These are phyloP conservation scores for Nasonia giraulti DNA, from an alignment of 1,140 invertebrate genomes.

Conservation along the genomic window DNA sequence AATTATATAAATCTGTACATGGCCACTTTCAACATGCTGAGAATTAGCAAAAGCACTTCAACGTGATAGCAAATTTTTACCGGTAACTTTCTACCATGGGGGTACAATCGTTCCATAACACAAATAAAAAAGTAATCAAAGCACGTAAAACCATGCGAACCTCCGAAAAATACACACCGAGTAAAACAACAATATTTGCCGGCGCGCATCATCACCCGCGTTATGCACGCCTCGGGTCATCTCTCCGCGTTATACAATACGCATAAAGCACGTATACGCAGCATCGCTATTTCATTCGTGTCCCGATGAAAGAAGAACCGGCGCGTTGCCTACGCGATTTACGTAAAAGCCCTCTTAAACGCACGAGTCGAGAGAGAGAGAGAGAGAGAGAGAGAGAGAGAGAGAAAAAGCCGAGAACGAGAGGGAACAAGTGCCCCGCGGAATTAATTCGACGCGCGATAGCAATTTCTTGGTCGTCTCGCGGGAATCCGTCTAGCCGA, in stretches of 20 bases:
- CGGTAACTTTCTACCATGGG: no score
- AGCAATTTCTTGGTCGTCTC: slow-evolving; percentile 6
- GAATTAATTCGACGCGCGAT: slow-evolving; percentile 33
- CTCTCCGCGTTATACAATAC: background rate
- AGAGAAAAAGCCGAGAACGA: background rate
- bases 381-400: no score
- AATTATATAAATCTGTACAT: no score
- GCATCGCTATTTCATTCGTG: slow-evolving; percentile 1
- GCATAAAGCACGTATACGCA: background rate
- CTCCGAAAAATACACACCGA: background rate
- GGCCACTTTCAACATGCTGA: no score
- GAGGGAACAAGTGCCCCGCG: background rate
- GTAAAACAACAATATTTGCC: slow-evolving; percentile 20
- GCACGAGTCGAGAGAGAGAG: background rate
- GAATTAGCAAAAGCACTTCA: no score
- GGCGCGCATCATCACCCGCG: background rate
- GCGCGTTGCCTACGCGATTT: slow-evolving; percentile 5
- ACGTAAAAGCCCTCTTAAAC: slow-evolving; percentile 39
- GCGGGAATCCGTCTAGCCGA: slow-evolving; percentile 8
- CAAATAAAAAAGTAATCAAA: no score
- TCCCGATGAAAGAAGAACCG: background rate
- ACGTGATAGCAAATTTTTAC: no score
- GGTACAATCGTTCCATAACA: no score
- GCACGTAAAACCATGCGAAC: background rate
- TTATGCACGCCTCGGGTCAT: no score